These are phyloP conservation scores for Dendronephthya gigantea DNA, from an alignment of 64 coral and sea anemone species.

Conservation along the genomic window DNA sequence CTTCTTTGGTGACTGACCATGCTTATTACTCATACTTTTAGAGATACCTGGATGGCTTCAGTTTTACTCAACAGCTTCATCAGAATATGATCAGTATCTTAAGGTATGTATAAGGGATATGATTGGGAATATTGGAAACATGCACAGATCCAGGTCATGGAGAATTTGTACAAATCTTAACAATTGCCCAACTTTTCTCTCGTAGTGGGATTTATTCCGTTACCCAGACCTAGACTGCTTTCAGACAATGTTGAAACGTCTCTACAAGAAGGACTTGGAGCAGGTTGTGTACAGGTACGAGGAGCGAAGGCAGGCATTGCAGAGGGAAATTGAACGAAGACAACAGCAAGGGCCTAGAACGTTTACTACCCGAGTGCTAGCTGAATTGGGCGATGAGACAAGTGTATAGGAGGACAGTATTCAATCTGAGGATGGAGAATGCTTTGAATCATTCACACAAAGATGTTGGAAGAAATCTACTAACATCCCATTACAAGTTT, in stretches of 20 bases:
- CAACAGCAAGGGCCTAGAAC: conserved; percentile 39
- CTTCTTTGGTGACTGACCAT: neutral
- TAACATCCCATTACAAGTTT: neutral
- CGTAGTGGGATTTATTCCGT: conserved; percentile 92
- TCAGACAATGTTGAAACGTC: conserved; percentile 70
- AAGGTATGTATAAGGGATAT: too few species aligned
- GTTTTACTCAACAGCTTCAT: conserved; percentile 79
- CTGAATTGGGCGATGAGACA: neutral
- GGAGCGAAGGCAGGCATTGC: conserved; percentile 72
- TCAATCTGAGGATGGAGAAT: too few species aligned
- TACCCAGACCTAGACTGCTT: conserved; percentile 86
- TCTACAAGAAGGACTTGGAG: conserved; percentile 88
- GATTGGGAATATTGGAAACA: too few species aligned
- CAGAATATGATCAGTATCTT: conserved; percentile 65
- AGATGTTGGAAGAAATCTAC: neutral
- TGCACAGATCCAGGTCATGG: too few species aligned
- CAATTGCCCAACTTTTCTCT: neutral
- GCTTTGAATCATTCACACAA: too few species aligned
- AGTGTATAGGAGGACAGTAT: too few species aligned
- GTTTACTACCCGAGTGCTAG: neutral
- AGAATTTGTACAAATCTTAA: too few species aligned
- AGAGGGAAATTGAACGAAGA: conserved; percentile 59
- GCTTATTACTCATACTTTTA: conserved; percentile 23
- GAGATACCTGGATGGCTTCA: conserved; percentile 94
- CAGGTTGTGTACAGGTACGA: conserved; percentile 41